A percentile compares a stretch with the other conserved stretches of the same genome.
Evolutionary conservation across 2,797 vertebrate species (phyloP).

Genomic region (Falco concolor): DNA sequence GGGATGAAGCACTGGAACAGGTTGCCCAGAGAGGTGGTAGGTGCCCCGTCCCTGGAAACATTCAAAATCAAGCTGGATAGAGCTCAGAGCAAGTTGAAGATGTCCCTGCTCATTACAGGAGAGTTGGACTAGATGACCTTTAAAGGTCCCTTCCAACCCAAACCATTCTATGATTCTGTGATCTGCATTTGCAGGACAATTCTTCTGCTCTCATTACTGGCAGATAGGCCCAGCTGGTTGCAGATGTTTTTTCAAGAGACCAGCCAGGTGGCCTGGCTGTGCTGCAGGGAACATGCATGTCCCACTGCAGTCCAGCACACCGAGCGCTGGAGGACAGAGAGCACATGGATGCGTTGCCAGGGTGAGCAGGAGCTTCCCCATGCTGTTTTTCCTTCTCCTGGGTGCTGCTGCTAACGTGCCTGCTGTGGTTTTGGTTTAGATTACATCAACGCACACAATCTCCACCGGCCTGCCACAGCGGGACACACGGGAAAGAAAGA

Average conservation of each 20-base stretch:
- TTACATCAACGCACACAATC: slow-evolving; percentile 88
- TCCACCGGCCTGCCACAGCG: slow-evolving; percentile 78
- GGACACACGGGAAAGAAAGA: slow-evolving; percentile 85
- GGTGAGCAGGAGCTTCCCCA: not conserved
- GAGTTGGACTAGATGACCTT: not conserved
- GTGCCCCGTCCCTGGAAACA: not conserved
- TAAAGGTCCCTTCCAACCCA: not conserved
- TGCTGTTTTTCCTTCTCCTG: not conserved
- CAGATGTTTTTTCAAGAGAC: not conserved
- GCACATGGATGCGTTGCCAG: not conserved
- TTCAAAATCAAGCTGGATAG: not conserved
- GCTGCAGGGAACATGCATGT: not conserved
- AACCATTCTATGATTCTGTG: not conserved
- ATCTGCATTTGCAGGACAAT: not conserved
- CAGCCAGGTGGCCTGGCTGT: not conserved
- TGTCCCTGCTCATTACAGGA: not conserved
- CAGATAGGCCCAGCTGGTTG: not conserved
- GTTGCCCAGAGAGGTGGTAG: not conserved
- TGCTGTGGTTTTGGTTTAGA: slow-evolving; percentile 84
- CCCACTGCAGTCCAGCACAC: not conserved
- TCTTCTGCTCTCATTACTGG: not conserved
- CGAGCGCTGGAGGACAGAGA: not conserved
- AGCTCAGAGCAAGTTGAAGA: not conserved
- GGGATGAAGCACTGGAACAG: not conserved
- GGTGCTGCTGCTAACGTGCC: slow-evolving; percentile 23